phyloP scores from a whole-genome alignment of 2,888 invertebrate species.

The Xestia c-nigrum region DNA sequence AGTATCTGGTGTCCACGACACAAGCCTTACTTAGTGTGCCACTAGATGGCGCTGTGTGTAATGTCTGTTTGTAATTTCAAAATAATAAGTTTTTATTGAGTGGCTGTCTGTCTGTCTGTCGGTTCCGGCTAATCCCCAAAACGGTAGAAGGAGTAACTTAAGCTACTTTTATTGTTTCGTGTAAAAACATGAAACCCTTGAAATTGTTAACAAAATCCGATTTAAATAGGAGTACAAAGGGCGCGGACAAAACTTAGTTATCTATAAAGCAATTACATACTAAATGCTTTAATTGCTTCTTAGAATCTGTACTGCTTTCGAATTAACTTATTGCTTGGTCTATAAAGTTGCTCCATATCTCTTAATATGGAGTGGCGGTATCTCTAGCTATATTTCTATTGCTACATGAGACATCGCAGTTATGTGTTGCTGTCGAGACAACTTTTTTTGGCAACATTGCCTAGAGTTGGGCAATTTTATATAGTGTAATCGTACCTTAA shows the following conservation, averaged over 20 bases:
- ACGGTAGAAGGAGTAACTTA: too few species aligned
- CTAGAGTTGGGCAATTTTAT: constrained; percentile 5
- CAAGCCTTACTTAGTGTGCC: too few species aligned
- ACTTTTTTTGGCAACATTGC: constrained; percentile 1
- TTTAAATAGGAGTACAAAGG: too few species aligned
- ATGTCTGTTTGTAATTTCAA: too few species aligned
- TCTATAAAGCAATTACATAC: background rate
- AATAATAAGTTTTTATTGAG: too few species aligned
- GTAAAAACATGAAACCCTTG: too few species aligned
- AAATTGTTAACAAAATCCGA: too few species aligned
- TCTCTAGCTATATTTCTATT: background rate
- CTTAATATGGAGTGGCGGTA: background rate
- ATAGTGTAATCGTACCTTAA: constrained; percentile 16
- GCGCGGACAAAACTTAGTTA: background rate
- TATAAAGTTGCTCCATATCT: background rate
- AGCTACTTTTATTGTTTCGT: too few species aligned
- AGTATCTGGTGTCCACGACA: too few species aligned
- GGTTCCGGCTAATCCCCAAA: too few species aligned
- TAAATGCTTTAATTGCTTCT: background rate
- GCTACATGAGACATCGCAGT: background rate
- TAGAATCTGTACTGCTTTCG: background rate
- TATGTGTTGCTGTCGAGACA: background rate
- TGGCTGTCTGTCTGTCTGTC: too few species aligned
- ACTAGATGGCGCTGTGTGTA: too few species aligned
- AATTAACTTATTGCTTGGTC: background rate